Evolutionary conservation across 2,888 invertebrate genomes (phyloP).

Genomic region (Meloe dianella): DNA sequence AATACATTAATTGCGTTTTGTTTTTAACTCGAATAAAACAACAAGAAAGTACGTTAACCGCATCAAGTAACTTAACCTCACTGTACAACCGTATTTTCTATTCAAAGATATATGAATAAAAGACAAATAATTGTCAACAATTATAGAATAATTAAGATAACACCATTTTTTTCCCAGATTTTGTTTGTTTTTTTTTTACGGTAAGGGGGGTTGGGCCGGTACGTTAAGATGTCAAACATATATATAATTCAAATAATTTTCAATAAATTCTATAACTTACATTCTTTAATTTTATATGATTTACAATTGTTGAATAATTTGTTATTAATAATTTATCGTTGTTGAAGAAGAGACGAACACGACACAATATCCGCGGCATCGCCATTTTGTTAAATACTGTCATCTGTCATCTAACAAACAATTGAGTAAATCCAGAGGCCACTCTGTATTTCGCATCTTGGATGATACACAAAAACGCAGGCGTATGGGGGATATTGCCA

Average conservation of each 20-base stretch:
- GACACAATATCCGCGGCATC: slow-evolving; percentile 56
- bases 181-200: not conserved
- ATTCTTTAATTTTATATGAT: slow-evolving; percentile 53
- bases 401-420: slow-evolving; percentile 21
- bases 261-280: too few relatives aligned
- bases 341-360: slow-evolving; percentile 54
- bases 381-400: slow-evolving; percentile 52
- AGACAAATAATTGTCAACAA: not conserved
- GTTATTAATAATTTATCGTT: slow-evolving; percentile 56
- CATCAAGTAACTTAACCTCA: not conserved
- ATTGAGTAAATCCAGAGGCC: not conserved
- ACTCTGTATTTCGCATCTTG: not conserved
- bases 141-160: not conserved
- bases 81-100: not conserved
- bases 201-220: slow-evolving; percentile 26
- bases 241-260: too few relatives aligned
- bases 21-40: not conserved
- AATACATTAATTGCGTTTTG: not conserved
- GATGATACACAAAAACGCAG: not conserved
- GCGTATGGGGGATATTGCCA: not conserved
- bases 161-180: not conserved
- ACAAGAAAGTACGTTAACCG: not conserved
- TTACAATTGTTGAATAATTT: slow-evolving; percentile 51
- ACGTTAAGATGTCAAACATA: slow-evolving; percentile 5
- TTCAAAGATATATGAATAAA: not conserved